Base-by-base conservation (phyloP, 53 echinoderm and acorn worm species). In the Paracentrotus lividus region DNA sequence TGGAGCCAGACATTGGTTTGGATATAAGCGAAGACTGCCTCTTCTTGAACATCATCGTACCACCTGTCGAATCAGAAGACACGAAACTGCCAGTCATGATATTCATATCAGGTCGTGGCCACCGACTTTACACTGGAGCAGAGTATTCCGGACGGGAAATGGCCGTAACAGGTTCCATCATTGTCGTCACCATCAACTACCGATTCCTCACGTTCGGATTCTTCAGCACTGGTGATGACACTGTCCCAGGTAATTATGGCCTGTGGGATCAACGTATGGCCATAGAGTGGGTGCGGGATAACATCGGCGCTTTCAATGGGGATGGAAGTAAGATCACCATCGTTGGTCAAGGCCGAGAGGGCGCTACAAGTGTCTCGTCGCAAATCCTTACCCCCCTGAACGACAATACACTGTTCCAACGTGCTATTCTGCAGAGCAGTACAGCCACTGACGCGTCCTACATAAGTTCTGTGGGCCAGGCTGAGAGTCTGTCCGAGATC, bases 111-210 rank as follows among this genome's bases (percentile, higher is more conserved):
- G 94, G 94, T 0, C 95, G 94, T 2, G 92, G 93, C 5, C 94
- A 93, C 26, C 27, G 65, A 12, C 44, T 51, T 0, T 77, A 45
- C 5, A 12, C 51, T 65, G 57, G 5, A 58, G 55, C 93, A 23
- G 32, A 75, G 20, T 88, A 84, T 60, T 72, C 87, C 32, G 97
- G 95, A 1, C 15, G 78, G 24, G 43, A 61, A 6, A 59, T 97
- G 16, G 85, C 95, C 24, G 60, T 65, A 4, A 27, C n/a, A 4
- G 95, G 94, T 14, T 60, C 86, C 2, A 94, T 97, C 26, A 72
- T 97, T 43, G 84, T 96, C 16, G 96, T 97, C 32, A 95, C 86
- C 10, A 42, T 97, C 31, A 96, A 97, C 85, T 97, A 95, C 64
- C 94, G 96, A 54, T 84, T 95, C 12, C 93, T 90, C 18, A 61